Conservation (phyloP, 2,113 vertebrate species). For the Xiphophorus maculatus region DNA sequence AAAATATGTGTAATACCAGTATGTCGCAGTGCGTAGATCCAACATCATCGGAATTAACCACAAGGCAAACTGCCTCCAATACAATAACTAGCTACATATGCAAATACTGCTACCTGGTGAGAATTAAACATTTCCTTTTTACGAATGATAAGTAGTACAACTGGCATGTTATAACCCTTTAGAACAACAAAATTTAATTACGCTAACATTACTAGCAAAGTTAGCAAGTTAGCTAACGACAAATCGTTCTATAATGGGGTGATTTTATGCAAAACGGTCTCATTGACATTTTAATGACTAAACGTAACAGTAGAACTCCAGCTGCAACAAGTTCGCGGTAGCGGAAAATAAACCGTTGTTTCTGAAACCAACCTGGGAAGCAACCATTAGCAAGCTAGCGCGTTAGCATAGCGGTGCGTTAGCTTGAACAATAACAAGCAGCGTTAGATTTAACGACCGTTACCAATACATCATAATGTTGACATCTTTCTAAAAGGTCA, state of each 20-base stretch:
- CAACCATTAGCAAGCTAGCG: not conserved
- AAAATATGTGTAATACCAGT: not conserved
- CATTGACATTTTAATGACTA: accelerated
- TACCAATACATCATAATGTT: not conserved
- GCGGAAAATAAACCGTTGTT: conserved; percentile 25
- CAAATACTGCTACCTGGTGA: no score
- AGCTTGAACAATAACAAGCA: conserved; percentile 51
- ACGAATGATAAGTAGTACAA: not conserved
- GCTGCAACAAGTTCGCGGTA: not conserved
- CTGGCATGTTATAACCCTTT: not conserved
- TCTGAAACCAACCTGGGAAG: conserved; percentile 7
- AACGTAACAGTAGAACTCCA: not conserved
- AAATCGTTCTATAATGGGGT: not conserved
- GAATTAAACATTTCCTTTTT: not conserved
- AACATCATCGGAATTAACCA: not conserved
- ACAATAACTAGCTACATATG: accelerated
- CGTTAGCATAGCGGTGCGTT: conserved; percentile 21
- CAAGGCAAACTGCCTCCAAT: not conserved
- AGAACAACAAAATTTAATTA: not conserved
- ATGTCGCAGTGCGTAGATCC: conserved; percentile 63
- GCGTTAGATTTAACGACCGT: not conserved
- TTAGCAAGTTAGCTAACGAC: conserved; percentile 5
- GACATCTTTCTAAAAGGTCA: not conserved
- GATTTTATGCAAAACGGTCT: not conserved
- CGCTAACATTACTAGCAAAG: conserved; percentile 1